A percentile compares a stretch with the other conserved stretches of the same genome.
These are phyloP conservation scores for Dryadula phaetusa DNA, from an alignment of 2,888 invertebrate genomes.

Conservation along the genomic window DNA sequence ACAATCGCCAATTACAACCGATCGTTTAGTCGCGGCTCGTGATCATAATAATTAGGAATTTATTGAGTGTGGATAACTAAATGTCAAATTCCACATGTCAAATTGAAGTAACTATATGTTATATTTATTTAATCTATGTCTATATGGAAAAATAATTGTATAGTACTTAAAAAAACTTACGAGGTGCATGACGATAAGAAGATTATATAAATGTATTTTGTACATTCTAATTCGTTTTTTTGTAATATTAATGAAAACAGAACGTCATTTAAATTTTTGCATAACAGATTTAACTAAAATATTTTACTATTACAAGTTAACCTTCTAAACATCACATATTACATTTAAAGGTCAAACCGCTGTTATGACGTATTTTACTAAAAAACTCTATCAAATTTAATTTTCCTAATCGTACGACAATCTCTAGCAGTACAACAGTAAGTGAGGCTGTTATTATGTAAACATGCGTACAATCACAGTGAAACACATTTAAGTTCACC, in stretches of 20 bases:
- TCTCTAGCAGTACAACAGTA: slow-evolving; percentile 21
- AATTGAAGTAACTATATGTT: neutral
- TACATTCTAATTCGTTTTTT: too few relatives aligned
- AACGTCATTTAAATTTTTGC: neutral
- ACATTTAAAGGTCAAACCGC: neutral
- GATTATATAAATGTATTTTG: neutral
- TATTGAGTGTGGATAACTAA: slow-evolving; percentile 34
- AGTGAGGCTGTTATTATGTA: slow-evolving; percentile 66
- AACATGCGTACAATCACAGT: slow-evolving; percentile 70
- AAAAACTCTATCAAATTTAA: neutral
- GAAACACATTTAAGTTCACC: slow-evolving; percentile 64
- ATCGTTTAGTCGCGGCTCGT: slow-evolving; percentile 28
- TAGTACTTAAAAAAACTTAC: neutral
- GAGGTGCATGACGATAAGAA: neutral
- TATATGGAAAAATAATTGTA: neutral
- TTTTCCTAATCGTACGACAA: slow-evolving; percentile 17
- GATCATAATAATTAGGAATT: slow-evolving; percentile 33
- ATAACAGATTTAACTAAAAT: neutral
- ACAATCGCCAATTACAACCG: slow-evolving; percentile 35
- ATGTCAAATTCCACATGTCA: slow-evolving; percentile 26
- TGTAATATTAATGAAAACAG: neutral
- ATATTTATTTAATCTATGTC: neutral
- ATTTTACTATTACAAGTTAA: neutral
- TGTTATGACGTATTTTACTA: neutral
- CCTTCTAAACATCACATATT: neutral